A percentile compares a stretch with the other conserved stretches of the same genome.
Evolutionary conservation across 2,113 vertebrate genomes (phyloP).

Genomic region (Cavia aperea): DNA sequence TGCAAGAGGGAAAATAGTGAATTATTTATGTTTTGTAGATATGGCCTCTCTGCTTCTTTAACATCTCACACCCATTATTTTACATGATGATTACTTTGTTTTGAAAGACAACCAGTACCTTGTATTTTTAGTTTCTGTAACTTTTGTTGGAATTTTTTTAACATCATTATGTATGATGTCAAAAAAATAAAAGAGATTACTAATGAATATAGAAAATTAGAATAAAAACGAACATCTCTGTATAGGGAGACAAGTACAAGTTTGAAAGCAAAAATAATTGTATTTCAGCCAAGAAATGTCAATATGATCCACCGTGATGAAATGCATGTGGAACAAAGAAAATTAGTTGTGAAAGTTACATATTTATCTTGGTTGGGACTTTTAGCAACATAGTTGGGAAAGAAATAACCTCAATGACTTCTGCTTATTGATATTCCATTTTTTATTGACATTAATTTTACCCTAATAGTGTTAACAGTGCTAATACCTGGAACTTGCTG

Average conservation of each 20-base stretch:
- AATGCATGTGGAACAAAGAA: not conserved
- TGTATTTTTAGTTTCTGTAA: conserved; percentile 25
- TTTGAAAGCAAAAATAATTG: conserved; percentile 26
- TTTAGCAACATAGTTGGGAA: not conserved
- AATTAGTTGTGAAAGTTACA: not conserved
- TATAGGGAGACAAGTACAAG: not conserved
- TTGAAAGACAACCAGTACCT: not conserved
- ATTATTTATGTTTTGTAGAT: not conserved
- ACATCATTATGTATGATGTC: not conserved
- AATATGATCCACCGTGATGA: not conserved
- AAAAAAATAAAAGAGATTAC: not conserved
- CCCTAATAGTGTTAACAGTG: not conserved
- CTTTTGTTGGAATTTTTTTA: not conserved
- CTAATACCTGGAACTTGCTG: not conserved
- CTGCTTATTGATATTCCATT: not conserved
- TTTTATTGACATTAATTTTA: not conserved
- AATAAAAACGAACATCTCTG: conserved; percentile 1
- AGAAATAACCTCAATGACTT: conserved; percentile 19
- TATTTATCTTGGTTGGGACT: not conserved
- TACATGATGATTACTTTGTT: not conserved
- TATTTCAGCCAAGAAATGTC: not conserved
- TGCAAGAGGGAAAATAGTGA: not conserved
- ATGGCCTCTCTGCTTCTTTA: not conserved
- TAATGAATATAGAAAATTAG: not conserved
- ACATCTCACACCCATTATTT: conserved; percentile 3